These are phyloP conservation scores for Pimephales promelas DNA, from an alignment of 2,113 vertebrate species.

Conservation along the genomic window DNA sequence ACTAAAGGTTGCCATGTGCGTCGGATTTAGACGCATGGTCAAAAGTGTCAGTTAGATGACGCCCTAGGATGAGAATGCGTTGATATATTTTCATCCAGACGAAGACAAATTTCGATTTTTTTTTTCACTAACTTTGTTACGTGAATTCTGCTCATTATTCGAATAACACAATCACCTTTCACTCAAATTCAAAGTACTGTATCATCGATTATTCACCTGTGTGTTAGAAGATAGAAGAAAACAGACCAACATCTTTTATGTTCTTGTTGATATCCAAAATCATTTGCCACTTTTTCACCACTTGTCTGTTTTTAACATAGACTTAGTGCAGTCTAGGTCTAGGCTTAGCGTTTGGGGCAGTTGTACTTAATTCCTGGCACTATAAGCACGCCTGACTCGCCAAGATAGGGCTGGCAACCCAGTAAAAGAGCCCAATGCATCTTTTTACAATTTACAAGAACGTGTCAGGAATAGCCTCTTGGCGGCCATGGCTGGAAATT, in stretches of 20 bases:
- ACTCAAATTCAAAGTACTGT: neutral
- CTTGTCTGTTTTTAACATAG: neutral
- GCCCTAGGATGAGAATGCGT: too few species aligned
- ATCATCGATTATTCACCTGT: neutral
- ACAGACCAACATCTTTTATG: too few species aligned
- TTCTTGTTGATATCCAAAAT: neutral
- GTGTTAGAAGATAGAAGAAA: neutral
- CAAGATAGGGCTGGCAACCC: slow-evolving; percentile 54
- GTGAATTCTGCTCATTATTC: too few species aligned
- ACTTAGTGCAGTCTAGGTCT: neutral
- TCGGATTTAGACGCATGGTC: too few species aligned
- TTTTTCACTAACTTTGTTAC: neutral
- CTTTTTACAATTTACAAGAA: slow-evolving; percentile 76
- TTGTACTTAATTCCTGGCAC: slow-evolving; percentile 59
- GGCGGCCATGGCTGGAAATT: slow-evolving; percentile 74
- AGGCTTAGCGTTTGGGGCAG: slow-evolving; percentile 17
- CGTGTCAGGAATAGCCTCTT: slow-evolving; percentile 76
- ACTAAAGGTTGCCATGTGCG: too few species aligned
- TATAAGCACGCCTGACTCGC: slow-evolving; percentile 42
- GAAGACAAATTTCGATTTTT: too few species aligned
- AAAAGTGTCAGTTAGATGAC: too few species aligned
- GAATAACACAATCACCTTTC: neutral
- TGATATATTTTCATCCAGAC: neutral
- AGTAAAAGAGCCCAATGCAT: slow-evolving; percentile 63
- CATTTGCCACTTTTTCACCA: neutral